A percentile compares a stretch with the other conserved stretches of the same genome.
These are phyloP conservation scores for Fragum whitleyi DNA, from an alignment of 2,888 invertebrate species.

Conservation along the genomic window DNA sequence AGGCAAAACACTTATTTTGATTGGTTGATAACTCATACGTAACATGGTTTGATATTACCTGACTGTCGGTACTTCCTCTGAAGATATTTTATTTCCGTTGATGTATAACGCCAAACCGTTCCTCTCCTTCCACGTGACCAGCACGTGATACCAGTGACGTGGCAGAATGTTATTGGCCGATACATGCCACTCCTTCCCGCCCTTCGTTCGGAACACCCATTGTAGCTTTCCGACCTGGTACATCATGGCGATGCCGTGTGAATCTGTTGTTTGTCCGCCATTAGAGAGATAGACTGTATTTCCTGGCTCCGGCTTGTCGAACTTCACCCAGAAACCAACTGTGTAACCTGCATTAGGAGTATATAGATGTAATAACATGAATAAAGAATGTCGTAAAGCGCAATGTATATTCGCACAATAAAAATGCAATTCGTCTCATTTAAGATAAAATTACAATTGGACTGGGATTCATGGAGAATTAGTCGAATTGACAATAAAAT, in stretches of 20 bases:
- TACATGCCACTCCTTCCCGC: slow-evolving; percentile 80
- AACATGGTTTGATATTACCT: no score
- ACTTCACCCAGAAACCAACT: slow-evolving; percentile 81
- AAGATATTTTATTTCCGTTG: slow-evolving; percentile 75
- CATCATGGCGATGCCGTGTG: slow-evolving; percentile 83
- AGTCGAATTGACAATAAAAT: no score
- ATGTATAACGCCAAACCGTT: slow-evolving; percentile 79
- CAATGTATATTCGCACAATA: no score
- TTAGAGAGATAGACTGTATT: slow-evolving; percentile 82
- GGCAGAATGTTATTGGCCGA: slow-evolving; percentile 71
- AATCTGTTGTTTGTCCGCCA: slow-evolving; percentile 79
- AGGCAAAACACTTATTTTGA: no score
- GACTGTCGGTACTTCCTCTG: slow-evolving; percentile 6
- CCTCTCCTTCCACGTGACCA: slow-evolving; percentile 78
- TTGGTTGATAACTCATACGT: no score
- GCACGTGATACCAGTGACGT: slow-evolving; percentile 83
- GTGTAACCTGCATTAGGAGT: slow-evolving; percentile 80
- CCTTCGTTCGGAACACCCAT: slow-evolving; percentile 79
- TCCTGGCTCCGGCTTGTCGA: slow-evolving; percentile 71
- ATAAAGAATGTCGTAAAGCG: no score
- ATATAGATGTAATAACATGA: background rate
- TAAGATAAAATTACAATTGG: no score
- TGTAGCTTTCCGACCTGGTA: slow-evolving; percentile 79
- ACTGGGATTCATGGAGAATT: no score
- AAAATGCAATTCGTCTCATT: no score